phyloP scores from a whole-genome alignment of 2,888 invertebrate species.

The Drosophila barbarae region DNA sequence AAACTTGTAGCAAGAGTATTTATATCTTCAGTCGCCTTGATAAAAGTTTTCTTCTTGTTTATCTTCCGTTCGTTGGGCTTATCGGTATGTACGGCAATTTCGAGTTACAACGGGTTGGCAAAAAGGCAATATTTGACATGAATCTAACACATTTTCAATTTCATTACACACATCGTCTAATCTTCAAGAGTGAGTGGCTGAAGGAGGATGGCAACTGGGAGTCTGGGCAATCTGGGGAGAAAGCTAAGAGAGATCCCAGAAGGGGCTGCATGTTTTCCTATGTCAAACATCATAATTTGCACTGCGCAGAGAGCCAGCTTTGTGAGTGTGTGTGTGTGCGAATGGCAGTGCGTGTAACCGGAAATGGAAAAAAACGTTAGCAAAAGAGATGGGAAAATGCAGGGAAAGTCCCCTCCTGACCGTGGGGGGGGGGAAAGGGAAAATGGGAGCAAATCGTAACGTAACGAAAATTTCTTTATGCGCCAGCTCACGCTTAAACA shows the following conservation, averaged over 20 bases:
- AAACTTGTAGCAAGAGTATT: constrained; percentile 1
- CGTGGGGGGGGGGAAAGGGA: constrained; percentile 3
- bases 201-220: constrained; percentile 15
- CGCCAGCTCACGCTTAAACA: constrained; percentile 67
- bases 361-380: constrained; percentile 63
- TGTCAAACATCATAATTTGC: constrained; percentile 70
- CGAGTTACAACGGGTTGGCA: constrained; percentile 44
- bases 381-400: constrained; percentile 17
- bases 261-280: constrained; percentile 51
- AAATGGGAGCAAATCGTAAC: constrained; percentile 36
- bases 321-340: constrained; percentile 23
- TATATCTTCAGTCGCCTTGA: background rate
- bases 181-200: constrained; percentile 44
- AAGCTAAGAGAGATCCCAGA: constrained; percentile 18
- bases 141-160: constrained; percentile 71
- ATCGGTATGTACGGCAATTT: constrained; percentile 23
- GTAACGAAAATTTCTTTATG: constrained; percentile 68
- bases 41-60: constrained; percentile 10
- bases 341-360: constrained; percentile 57
- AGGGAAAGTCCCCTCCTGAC: background rate
- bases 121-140: constrained; percentile 68
- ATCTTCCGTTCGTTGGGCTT: constrained; percentile 17
- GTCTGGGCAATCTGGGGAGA: constrained; percentile 6
- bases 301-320: constrained; percentile 30
- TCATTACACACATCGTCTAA: constrained; percentile 69